phyloP scores from a whole-genome alignment of 2,113 vertebrate species.

The Anolis sagrei region DNA sequence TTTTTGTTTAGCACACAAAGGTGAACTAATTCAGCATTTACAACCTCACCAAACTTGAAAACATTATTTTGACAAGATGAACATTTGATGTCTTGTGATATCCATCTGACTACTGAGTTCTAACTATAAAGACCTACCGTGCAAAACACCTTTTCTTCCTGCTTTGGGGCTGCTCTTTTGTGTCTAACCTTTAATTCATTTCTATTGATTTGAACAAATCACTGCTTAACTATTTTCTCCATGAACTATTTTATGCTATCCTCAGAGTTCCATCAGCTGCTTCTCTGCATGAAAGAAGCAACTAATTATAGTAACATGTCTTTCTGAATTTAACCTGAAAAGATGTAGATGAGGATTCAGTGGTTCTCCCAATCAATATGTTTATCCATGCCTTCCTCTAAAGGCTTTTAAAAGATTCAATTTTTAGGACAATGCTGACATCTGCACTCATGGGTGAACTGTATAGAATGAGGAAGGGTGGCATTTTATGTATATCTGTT shows the following conservation, averaged over 20 bases:
- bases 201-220: neutral
- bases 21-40: neutral
- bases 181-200: slow-evolving; percentile 35
- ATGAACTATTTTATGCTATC: neutral
- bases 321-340: slow-evolving; percentile 38
- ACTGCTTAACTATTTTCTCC: slow-evolving; percentile 38
- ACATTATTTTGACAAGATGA: neutral
- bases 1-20: too few species aligned
- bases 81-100: slow-evolving; percentile 1
- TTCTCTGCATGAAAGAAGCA: slow-evolving; percentile 45
- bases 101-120: neutral
- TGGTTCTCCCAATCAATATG: slow-evolving; percentile 42
- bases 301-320: slow-evolving; percentile 36
- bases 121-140: neutral
- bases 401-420: slow-evolving; percentile 43
- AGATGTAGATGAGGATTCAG: slow-evolving; percentile 36
- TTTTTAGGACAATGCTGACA: slow-evolving; percentile 40
- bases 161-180: neutral
- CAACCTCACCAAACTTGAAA: neutral
- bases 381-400: slow-evolving; percentile 32
- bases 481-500: neutral
- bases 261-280: slow-evolving; percentile 18
- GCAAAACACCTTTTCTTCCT: neutral
- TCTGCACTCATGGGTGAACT: slow-evolving; percentile 23
- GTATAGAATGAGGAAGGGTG: neutral